These are phyloP conservation scores for Drosophila antonietae DNA, from an alignment of 2,888 invertebrate genomes.

Conservation along the genomic window DNA sequence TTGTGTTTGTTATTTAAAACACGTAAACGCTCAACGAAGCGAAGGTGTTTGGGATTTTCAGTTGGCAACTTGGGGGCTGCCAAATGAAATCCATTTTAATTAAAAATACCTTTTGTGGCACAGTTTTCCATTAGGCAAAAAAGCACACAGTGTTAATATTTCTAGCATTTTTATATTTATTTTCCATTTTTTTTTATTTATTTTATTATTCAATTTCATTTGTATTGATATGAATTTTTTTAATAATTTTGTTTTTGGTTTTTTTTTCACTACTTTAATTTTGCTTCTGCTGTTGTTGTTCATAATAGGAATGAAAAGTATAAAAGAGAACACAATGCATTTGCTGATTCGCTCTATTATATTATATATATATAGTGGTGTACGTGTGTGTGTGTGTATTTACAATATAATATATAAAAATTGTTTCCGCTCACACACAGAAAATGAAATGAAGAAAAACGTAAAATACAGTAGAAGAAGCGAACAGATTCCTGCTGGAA, in stretches of 20 bases:
- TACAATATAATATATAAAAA: conserved; percentile 54
- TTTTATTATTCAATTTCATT: conserved; percentile 63
- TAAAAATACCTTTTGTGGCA: conserved; percentile 42
- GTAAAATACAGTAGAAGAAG: conserved; percentile 9
- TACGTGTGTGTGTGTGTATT: conserved; percentile 40
- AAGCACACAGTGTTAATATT: conserved; percentile 65
- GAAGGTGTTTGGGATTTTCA: conserved; percentile 31
- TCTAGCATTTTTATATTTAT: conserved; percentile 64
- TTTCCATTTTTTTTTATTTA: conserved; percentile 26
- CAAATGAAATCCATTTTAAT: conserved; percentile 37
- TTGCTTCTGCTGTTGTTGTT: conserved; percentile 47
- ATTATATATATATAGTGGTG: conserved; percentile 3
- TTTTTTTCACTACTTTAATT: conserved; percentile 60
- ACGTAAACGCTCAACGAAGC: conserved; percentile 54
- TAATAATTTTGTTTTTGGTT: background rate
- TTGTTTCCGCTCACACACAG: conserved; percentile 10
- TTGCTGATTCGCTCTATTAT: conserved; percentile 19
- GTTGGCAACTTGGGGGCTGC: background rate
- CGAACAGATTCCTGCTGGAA: background rate
- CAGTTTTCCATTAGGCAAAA: conserved; percentile 37
- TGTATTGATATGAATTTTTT: conserved; percentile 61
- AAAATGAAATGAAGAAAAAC: background rate
- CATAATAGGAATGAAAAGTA: conserved; percentile 33
- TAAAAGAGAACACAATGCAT: conserved; percentile 39
- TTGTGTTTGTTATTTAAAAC: conserved; percentile 59